Conservation (phyloP, 2,113 vertebrate species). For the Gracilinanus agilis region DNA sequence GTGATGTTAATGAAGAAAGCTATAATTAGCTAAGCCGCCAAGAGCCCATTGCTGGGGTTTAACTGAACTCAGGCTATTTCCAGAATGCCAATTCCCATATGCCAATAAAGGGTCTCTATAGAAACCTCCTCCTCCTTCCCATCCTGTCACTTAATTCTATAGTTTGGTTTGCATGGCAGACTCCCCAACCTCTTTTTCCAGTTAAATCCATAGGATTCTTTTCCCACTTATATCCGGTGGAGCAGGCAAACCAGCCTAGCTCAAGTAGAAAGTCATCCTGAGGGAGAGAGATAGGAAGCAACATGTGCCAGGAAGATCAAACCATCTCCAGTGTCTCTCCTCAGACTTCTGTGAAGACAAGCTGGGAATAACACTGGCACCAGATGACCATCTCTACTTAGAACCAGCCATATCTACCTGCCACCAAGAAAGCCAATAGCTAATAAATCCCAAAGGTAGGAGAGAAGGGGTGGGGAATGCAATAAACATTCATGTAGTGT, state of each 20-base stretch:
- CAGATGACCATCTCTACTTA: background rate
- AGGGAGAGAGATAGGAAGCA: background rate
- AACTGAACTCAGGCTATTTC: background rate
- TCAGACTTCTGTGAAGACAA: no score
- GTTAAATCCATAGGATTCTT: background rate
- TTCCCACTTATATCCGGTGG: background rate
- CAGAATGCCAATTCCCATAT: background rate
- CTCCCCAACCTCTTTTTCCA: background rate
- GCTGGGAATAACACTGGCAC: background rate
- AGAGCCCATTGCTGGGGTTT: background rate
- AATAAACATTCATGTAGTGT: background rate
- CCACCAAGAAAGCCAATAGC: background rate
- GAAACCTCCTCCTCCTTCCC: background rate
- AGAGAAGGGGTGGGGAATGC: background rate
- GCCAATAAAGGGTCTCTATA: background rate
- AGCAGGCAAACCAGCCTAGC: background rate
- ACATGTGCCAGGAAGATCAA: background rate
- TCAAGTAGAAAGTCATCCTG: background rate
- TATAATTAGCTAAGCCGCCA: background rate
- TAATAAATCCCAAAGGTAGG: background rate
- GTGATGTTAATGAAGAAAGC: background rate
- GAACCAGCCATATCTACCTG: no score
- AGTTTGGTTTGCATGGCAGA: background rate
- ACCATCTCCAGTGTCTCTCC: background rate
- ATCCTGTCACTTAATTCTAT: background rate